Conservation (phyloP, 2,797 vertebrate species). For the Falco biarmicus region DNA sequence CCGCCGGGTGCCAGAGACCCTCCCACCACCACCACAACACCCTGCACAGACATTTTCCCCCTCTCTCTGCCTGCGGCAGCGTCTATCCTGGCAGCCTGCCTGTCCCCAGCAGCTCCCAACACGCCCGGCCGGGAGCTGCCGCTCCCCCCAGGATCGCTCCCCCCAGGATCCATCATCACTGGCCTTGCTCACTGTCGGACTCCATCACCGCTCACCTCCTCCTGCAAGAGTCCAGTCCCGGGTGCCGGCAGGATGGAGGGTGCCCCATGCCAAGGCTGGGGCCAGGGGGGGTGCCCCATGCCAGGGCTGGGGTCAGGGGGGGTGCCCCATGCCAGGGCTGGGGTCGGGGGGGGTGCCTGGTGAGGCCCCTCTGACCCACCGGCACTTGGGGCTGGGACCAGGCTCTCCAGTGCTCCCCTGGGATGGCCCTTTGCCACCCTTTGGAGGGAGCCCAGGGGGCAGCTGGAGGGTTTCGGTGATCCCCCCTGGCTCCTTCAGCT, state of each 20-base stretch:
- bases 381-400: not conserved
- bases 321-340: not conserved
- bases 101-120: constrained; percentile 16
- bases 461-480: too few species aligned
- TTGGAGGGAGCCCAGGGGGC: accelerated
- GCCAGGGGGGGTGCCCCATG: not conserved
- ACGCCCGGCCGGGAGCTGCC: not conserved
- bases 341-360: too few species aligned
- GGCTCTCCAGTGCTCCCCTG: not conserved
- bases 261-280: not conserved
- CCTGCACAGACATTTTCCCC: not conserved
- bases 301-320: not conserved
- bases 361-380: too few species aligned
- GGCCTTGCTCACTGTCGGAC: not conserved
- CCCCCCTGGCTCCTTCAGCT: not conserved
- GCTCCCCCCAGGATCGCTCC: not conserved
- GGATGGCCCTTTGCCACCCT: not conserved
- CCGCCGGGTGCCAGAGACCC: not conserved
- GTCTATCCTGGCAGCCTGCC: constrained; percentile 14
- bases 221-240: not conserved
- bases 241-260: not conserved
- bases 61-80: accelerated
- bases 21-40: not conserved
- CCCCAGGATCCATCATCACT: not conserved
- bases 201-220: not conserved